Base-by-base conservation (phyloP, 2,113 vertebrate genomes). In the Chelonoidis abingdonii region DNA sequence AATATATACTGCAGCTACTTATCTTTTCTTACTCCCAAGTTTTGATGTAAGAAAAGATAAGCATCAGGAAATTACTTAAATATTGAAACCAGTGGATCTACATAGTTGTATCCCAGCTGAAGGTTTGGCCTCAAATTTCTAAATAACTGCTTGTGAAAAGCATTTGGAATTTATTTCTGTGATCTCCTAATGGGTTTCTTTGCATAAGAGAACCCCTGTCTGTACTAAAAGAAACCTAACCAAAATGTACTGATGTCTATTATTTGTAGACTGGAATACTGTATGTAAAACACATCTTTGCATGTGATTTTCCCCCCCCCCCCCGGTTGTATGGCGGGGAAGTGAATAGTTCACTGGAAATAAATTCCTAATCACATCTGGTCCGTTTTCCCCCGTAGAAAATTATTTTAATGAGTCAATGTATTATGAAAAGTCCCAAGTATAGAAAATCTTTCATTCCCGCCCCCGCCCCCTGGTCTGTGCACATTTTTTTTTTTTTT, bases 341-440 rank as follows among this genome's bases (percentile, higher is more conserved):
- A 84, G 57, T 19, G 56, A 87, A 52, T 24, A 78, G 24, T 27
- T 41, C 25, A 38, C 57, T 80, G 72, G 11, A 72, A 52, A 47
- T n/a, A 4, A 57, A 25, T 84, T 87, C n/a, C 41, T 29, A 13
- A 27, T 69, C 31, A 22, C 21, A 38, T 54, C 52, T 54, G 19
- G 69, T 90, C 72, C 79, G 8, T 81, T 75, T 84, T 38, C 16
- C 22, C 19, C 2, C 19, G 78, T 83, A 17, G 56, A 90, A 80
- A 84, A 21, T 75, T 59, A 50, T 47, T 22, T 56, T 14, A n/a
- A n/a, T 78, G 49, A 81, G 14, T 8, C 35, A 56, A 47, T 0
- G 8, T 10, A 8, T 0, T 1, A 24, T n/a, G 44, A 80, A 69
- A 53, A 72, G 3, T 0, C 22, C 22, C n/a, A n/a, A n/a, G n/a